Evolutionary conservation across 2,797 vertebrate genomes (phyloP).

Genomic region (Taeniopygia guttata): DNA sequence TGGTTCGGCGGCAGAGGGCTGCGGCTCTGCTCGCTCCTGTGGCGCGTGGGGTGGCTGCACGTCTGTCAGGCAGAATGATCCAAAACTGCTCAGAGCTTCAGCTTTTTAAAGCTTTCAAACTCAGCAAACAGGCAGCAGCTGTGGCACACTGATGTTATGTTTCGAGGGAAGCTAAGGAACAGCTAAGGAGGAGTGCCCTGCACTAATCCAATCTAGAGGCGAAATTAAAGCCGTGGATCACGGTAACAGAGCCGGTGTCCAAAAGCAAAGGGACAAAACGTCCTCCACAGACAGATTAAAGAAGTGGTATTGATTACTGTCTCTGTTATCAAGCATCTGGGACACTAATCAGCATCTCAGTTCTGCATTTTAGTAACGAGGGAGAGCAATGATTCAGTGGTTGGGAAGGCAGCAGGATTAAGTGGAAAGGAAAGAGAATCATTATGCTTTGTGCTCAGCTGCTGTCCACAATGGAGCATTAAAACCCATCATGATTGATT

Average conservation of each 20-base stretch:
- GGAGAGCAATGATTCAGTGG: background rate
- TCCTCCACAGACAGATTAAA: background rate
- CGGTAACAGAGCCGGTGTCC: background rate
- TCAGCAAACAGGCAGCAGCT: background rate
- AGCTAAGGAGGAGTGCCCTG: background rate
- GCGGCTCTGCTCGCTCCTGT: background rate
- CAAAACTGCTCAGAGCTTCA: background rate
- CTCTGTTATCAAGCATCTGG: background rate
- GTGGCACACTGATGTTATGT: background rate
- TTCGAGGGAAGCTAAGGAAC: background rate
- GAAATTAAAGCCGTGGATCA: background rate
- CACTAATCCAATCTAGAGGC: background rate
- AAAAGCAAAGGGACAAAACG: background rate
- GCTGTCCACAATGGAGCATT: background rate
- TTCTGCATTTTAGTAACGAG: background rate
- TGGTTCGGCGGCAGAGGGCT: rapidly evolving
- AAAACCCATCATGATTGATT: background rate
- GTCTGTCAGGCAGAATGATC: background rate
- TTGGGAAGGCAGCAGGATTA: background rate
- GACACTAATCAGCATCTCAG: background rate
- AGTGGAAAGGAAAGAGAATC: background rate
- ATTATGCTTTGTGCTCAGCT: background rate
- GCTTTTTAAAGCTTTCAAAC: background rate
- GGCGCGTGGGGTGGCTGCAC: rapidly evolving
- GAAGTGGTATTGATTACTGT: background rate